Conservation (phyloP, 2,797 vertebrate genomes). For the Brotula barbata region DNA sequence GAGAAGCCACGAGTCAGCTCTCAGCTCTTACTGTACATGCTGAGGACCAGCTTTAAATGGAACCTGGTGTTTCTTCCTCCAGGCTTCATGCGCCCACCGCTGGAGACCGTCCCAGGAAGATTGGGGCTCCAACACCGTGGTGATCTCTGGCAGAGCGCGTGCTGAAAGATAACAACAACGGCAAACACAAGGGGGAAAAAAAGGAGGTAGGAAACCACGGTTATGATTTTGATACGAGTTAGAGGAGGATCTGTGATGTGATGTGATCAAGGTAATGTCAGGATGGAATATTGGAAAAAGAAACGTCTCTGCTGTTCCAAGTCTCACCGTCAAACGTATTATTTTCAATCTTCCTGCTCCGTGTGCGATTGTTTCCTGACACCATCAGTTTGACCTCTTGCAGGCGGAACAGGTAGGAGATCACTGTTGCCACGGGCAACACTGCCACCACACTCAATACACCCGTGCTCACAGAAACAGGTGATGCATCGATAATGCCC, state of each 20-base stretch:
- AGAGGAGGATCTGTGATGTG: no score
- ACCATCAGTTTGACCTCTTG: conserved; percentile 53
- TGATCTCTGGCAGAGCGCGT: conserved; percentile 33
- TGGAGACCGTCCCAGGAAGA: conserved; percentile 48
- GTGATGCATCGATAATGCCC: conserved; percentile 61
- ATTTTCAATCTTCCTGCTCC: conserved; percentile 1
- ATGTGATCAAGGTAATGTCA: no score
- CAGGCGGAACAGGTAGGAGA: conserved; percentile 80
- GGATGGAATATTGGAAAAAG: no score
- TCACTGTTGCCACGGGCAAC: conserved; percentile 71
- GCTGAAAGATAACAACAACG: conserved; percentile 21
- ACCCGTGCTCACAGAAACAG: conserved; percentile 66
- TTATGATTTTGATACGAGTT: no score
- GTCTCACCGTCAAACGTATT: conserved; percentile 59
- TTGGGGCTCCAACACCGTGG: conserved; percentile 29
- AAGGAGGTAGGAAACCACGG: neutral
- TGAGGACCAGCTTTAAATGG: neutral
- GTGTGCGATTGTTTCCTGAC: neutral
- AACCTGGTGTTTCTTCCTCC: conserved; percentile 71
- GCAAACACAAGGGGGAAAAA: conserved; percentile 17
- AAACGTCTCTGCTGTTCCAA: neutral
- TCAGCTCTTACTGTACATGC: neutral
- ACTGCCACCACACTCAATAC: conserved; percentile 68
- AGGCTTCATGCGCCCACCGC: conserved; percentile 48
- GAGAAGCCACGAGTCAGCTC: neutral